Percentiles rank a stretch among this genome's conserved stretches.
Conservation (phyloP, 2,888 invertebrate species). For the Protonemura montana region DNA sequence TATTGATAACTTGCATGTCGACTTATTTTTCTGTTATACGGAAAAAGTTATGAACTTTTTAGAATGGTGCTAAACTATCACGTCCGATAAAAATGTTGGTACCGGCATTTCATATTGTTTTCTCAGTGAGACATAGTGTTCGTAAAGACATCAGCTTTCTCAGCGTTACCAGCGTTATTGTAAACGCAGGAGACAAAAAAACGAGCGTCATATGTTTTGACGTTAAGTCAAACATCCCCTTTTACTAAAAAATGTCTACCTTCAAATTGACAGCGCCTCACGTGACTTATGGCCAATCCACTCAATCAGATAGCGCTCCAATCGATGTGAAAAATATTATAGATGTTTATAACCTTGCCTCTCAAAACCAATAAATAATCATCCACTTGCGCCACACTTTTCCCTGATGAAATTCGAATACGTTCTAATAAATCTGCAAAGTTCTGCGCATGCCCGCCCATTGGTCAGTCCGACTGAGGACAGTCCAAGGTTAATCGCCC, state of each 20-base stretch:
- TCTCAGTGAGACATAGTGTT: no score
- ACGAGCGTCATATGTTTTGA: no score
- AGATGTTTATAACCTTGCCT: background rate
- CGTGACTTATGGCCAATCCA: background rate
- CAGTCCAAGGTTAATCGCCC: constrained; percentile 7
- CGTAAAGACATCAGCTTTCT: no score
- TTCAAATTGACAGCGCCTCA: background rate
- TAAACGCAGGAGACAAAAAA: no score
- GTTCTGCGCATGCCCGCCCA: background rate
- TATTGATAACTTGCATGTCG: no score
- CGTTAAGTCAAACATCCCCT: background rate
- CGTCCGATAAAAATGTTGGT: no score
- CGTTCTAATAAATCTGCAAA: background rate
- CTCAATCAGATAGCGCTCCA: background rate
- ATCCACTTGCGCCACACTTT: background rate
- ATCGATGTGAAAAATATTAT: background rate
- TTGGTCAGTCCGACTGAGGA: background rate
- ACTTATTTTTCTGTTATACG: no score
- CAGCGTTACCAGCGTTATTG: no score
- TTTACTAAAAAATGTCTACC: background rate
- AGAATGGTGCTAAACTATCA: no score
- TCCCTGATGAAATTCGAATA: background rate
- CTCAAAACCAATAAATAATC: background rate
- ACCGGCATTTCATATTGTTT: no score
- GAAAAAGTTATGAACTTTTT: no score